phyloP scores from a whole-genome alignment of 64 coral and sea anemone species.

The Orbicella faveolata region DNA sequence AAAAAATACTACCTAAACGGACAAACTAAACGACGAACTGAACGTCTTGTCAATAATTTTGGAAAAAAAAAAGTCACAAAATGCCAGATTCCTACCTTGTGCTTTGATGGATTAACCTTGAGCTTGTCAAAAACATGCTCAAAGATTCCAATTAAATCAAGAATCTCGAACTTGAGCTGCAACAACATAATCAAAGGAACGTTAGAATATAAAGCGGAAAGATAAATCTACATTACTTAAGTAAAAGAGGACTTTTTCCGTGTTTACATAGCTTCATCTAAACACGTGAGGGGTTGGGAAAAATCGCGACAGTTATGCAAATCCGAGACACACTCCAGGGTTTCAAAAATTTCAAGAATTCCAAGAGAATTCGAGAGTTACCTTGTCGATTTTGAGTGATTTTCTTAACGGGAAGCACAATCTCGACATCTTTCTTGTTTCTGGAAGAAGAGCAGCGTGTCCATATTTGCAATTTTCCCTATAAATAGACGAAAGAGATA shows the following conservation, averaged over 20 bases:
- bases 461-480: slow-evolving; percentile 76
- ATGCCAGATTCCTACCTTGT: slow-evolving; percentile 54
- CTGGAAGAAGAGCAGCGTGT: slow-evolving; percentile 53
- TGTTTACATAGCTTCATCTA: too few species aligned
- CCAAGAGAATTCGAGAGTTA: background rate
- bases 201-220: background rate
- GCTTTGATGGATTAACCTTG: slow-evolving; percentile 70
- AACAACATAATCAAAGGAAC: background rate
- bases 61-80: background rate
- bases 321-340: too few species aligned
- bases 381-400: slow-evolving; percentile 93
- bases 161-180: slow-evolving; percentile 67
- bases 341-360: too few species aligned
- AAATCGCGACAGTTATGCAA: too few species aligned
- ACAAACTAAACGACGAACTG: too few species aligned
- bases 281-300: too few species aligned
- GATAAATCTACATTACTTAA: too few species aligned
- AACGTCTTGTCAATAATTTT: background rate
- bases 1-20: too few species aligned
- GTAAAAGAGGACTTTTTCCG: too few species aligned
- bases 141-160: slow-evolving; percentile 65
- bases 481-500: background rate
- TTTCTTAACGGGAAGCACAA: slow-evolving; percentile 72
- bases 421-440: slow-evolving; percentile 67
- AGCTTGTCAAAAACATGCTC: slow-evolving; percentile 70